Percentiles rank a stretch among this genome's conserved stretches.
phyloP scores from a whole-genome alignment of 2,113 vertebrate species.

The Murina feae region DNA sequence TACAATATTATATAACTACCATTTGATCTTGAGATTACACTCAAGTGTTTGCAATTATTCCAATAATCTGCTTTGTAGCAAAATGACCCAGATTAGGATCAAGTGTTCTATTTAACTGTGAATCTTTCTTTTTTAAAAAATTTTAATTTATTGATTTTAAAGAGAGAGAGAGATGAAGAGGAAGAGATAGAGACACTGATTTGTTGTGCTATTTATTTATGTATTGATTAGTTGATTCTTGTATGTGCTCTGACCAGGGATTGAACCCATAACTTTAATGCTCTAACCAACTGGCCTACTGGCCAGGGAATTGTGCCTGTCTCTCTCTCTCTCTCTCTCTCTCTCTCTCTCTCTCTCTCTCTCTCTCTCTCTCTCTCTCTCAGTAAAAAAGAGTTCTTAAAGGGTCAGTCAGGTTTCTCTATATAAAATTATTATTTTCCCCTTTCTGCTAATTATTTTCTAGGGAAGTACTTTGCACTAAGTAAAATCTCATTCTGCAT shows the following conservation, averaged over 20 bases:
- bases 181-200: no score
- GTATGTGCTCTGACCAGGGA: no score
- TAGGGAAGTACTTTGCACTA: background rate
- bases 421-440: background rate
- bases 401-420: background rate
- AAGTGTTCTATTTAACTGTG: background rate
- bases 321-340: background rate
- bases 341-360: no score
- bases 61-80: background rate
- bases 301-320: background rate
- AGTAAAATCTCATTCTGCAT: background rate
- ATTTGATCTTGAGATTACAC: background rate
- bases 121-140: no score
- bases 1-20: background rate
- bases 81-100: background rate
- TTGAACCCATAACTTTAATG: background rate
- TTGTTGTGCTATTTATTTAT: no score
- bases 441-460: background rate
- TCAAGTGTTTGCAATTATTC: background rate
- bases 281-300: background rate
- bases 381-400: background rate
- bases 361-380: background rate
- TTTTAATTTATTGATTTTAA: no score
- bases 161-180: no score
- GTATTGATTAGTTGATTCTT: no score